These are phyloP conservation scores for Cirrhinus molitorella DNA, from an alignment of 2,797 vertebrate species.

Conservation along the genomic window DNA sequence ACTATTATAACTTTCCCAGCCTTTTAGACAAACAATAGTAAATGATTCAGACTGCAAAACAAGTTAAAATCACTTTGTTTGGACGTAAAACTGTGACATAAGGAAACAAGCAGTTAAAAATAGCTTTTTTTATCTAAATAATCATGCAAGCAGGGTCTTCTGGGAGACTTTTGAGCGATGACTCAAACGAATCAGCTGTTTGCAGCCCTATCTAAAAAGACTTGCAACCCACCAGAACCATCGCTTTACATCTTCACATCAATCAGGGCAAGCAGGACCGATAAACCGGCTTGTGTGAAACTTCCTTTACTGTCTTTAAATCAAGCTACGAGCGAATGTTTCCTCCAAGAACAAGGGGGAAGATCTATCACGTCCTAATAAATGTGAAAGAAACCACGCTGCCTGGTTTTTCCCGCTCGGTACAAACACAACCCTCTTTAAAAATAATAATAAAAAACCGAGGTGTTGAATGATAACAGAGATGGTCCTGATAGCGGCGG, in stretches of 20 bases:
- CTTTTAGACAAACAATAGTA: not conserved
- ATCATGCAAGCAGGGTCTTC: not conserved
- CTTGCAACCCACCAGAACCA: constrained; percentile 11
- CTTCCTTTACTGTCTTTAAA: constrained; percentile 19
- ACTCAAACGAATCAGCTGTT: not conserved
- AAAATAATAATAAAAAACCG: constrained; percentile 37
- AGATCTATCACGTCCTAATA: constrained; percentile 26
- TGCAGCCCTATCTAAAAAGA: not conserved
- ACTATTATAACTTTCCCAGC: not conserved
- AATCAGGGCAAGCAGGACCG: not conserved
- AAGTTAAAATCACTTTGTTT: not conserved
- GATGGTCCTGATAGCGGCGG: constrained; percentile 20
- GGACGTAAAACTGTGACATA: not conserved
- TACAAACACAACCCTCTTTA: constrained; percentile 28
- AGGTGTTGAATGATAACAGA: constrained; percentile 27
- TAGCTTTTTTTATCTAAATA: not conserved
- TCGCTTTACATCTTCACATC: not conserved
- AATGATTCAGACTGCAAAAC: not conserved
- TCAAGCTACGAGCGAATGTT: constrained; percentile 19
- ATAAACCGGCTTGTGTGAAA: not conserved
- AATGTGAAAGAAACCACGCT: not conserved
- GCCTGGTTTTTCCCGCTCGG: not conserved
- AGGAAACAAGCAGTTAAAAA: not conserved
- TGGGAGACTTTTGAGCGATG: not conserved
- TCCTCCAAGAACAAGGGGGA: constrained; percentile 7